Percentiles rank a stretch among this genome's conserved stretches.
Conservation (phyloP, 2,888 invertebrate genomes). For the Catotricha subobsoleta region DNA sequence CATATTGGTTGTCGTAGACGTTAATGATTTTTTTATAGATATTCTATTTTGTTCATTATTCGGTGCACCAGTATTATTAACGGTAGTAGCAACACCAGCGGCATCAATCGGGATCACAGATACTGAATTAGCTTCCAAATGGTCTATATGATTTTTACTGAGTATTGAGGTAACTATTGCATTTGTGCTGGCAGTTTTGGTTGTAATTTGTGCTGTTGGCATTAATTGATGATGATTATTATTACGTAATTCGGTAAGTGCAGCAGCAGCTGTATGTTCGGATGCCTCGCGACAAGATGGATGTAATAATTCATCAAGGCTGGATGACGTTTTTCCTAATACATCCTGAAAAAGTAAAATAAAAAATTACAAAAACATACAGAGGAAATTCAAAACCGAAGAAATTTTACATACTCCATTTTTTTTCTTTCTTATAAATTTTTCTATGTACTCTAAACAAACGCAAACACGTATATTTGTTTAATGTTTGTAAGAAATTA, state of each 20-base stretch:
- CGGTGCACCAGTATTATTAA: not conserved
- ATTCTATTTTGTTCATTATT: slow-evolving; percentile 5
- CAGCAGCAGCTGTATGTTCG: slow-evolving; percentile 28
- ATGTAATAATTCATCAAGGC: slow-evolving; percentile 39
- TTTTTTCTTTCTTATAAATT: not conserved
- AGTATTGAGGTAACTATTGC: slow-evolving; percentile 20
- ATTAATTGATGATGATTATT: slow-evolving; percentile 11
- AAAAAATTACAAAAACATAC: not conserved
- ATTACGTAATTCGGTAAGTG: slow-evolving; percentile 26
- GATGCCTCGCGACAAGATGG: slow-evolving; percentile 27
- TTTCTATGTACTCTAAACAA: too few relatives aligned
- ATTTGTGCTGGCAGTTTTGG: slow-evolving; percentile 17
- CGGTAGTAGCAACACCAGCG: not conserved
- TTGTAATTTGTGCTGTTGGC: slow-evolving; percentile 3
- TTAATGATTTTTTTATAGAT: not conserved
- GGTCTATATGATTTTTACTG: slow-evolving; percentile 14
- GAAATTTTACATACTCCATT: not conserved
- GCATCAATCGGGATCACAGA: slow-evolving; percentile 16
- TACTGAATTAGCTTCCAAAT: slow-evolving; percentile 15
- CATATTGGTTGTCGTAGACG: not conserved
- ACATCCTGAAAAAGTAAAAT: slow-evolving; percentile 26
- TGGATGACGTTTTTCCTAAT: slow-evolving; percentile 36
- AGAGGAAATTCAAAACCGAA: slow-evolving; percentile 1
- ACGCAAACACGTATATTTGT: too few relatives aligned
- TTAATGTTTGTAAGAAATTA: too few relatives aligned